phyloP scores from a whole-genome alignment of 2,113 vertebrate species.

The Sebastes schlegelii region DNA sequence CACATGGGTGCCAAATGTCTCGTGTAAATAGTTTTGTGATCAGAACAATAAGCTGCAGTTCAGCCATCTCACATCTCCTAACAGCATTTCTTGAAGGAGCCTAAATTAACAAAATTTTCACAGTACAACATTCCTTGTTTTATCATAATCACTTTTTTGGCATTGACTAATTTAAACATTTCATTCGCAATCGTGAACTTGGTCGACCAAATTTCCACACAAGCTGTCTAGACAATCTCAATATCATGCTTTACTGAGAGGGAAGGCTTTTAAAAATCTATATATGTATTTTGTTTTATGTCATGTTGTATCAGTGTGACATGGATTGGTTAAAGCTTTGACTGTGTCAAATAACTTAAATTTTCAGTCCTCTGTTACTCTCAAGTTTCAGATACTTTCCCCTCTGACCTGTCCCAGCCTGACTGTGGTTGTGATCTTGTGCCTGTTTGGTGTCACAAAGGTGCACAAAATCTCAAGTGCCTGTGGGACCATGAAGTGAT shows the following conservation, averaged over 20 bases:
- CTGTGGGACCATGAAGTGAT: slow-evolving; percentile 63
- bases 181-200: slow-evolving; percentile 19
- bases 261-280: slow-evolving; percentile 44
- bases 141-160: not conserved
- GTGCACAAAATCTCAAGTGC: slow-evolving; percentile 68
- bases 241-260: slow-evolving; percentile 32
- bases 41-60: slow-evolving; percentile 64
- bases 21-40: slow-evolving; percentile 57
- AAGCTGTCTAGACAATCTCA: slow-evolving; percentile 66
- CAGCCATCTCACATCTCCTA: slow-evolving; percentile 40
- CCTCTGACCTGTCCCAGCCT: slow-evolving; percentile 24
- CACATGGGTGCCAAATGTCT: slow-evolving; percentile 67
- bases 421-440: slow-evolving; percentile 51
- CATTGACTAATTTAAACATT: slow-evolving; percentile 18
- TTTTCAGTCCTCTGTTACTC: slow-evolving; percentile 59
- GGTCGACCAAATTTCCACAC: slow-evolving; percentile 55
- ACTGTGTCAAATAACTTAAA: slow-evolving; percentile 63
- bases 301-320: slow-evolving; percentile 54
- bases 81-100: not conserved
- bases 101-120: slow-evolving; percentile 11
- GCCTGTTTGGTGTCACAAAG: slow-evolving; percentile 55
- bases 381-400: slow-evolving; percentile 16
- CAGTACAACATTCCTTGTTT: slow-evolving; percentile 51
- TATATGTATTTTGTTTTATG: slow-evolving; percentile 15
- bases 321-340: slow-evolving; percentile 58